These are phyloP conservation scores for Oreochromis grahami DNA, from an alignment of 2,797 vertebrate genomes.

Conservation along the genomic window DNA sequence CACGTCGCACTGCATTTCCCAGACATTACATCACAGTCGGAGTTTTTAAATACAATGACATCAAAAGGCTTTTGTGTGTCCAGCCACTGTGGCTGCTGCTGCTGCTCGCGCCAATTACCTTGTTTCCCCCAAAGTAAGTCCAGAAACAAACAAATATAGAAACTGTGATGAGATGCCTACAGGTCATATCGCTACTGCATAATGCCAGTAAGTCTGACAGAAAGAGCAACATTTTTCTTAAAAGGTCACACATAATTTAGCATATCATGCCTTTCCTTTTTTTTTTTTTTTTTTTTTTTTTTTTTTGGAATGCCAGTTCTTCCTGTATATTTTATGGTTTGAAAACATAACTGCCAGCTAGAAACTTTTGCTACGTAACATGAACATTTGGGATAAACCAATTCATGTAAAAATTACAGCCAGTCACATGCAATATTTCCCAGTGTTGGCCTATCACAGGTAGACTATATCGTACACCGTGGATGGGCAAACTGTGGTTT, in stretches of 20 bases:
- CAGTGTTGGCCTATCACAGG: not conserved
- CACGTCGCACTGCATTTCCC: not conserved
- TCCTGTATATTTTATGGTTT: not conserved
- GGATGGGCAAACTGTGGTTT: not conserved
- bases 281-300: too few relatives aligned
- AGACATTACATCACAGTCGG: not conserved
- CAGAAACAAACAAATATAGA: constrained; percentile 5
- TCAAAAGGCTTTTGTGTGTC: not conserved
- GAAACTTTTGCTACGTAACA: not conserved
- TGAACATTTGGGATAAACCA: not conserved
- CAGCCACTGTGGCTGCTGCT: not conserved
- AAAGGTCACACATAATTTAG: constrained; percentile 24
- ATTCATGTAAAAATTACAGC: not conserved
- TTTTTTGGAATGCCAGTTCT: not conserved
- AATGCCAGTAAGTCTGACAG: not conserved
- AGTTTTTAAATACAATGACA: not conserved
- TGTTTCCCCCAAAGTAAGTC: not conserved
- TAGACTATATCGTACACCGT: not conserved
- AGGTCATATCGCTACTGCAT: not conserved
- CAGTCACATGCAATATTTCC: not conserved
- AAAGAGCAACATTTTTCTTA: not conserved
- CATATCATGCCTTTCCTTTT: not conserved
- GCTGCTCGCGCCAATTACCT: not conserved
- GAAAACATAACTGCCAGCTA: not conserved
- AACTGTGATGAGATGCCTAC: not conserved